Percentiles rank a stretch among this genome's conserved stretches.
Conservation (phyloP, 2,797 vertebrate genomes). For the Coendou prehensilis region DNA sequence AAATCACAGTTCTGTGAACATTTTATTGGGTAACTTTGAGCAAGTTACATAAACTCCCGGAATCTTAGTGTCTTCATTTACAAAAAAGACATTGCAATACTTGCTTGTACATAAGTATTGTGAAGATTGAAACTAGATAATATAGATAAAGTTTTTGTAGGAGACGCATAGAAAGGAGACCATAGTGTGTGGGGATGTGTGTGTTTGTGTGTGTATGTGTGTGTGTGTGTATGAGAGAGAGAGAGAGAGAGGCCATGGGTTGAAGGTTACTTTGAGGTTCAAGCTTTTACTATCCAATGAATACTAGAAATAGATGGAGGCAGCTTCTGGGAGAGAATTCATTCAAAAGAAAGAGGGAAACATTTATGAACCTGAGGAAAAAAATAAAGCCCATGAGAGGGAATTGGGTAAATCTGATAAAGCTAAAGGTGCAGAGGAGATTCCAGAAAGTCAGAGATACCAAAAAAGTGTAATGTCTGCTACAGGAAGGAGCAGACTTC, state of each 20-base stretch:
- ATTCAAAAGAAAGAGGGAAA: not conserved
- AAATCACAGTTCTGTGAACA: not conserved
- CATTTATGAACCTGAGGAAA: not conserved
- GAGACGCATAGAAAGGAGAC: not conserved
- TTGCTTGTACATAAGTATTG: not conserved
- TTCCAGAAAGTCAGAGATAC: not conserved
- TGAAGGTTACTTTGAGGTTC: not conserved
- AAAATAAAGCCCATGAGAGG: not conserved
- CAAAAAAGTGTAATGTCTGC: not conserved
- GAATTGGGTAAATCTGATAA: not conserved
- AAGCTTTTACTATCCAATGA: not conserved
- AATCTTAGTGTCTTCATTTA: not conserved
- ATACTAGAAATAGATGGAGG: not conserved
- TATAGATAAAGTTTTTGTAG: not conserved
- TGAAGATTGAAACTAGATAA: not conserved
- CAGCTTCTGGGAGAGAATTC: not conserved
- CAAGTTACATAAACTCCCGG: not conserved
- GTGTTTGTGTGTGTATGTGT: too few relatives aligned
- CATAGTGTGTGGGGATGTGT: not conserved
- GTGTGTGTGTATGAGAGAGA: too few relatives aligned
- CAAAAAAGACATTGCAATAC: not conserved
- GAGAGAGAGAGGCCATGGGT: not conserved
- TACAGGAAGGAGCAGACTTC: not conserved
- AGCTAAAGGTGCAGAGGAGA: not conserved
- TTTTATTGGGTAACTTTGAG: not conserved